These are phyloP conservation scores for Psilanteris sp. DNA, from an alignment of 1,140 invertebrate species.

Conservation along the genomic window DNA sequence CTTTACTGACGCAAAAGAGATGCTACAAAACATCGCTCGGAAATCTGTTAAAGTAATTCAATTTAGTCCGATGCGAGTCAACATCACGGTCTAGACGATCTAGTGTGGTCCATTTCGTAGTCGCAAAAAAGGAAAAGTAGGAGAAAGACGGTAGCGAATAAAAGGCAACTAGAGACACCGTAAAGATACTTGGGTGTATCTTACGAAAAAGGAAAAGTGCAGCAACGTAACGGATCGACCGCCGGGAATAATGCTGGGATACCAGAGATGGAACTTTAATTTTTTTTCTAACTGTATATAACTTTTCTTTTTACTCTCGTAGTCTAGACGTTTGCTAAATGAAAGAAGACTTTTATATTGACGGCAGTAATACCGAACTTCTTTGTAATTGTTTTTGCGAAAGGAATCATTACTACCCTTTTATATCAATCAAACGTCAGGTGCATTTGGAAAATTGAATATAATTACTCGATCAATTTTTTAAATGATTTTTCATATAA, in stretches of 20 bases:
- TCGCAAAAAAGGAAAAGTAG: conserved; percentile 33
- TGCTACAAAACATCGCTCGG: conserved; percentile 34
- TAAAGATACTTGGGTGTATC: conserved; percentile 53
- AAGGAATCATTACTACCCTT: conserved; percentile 21
- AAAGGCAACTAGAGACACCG: conserved; percentile 53
- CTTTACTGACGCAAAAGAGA: conserved; percentile 20
- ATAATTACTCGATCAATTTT: conserved; percentile 8
- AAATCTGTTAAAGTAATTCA: conserved; percentile 55
- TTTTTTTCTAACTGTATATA: conserved; percentile 46
- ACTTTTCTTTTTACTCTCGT: conserved; percentile 32
- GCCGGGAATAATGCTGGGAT: conserved; percentile 45
- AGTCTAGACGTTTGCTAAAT: conserved; percentile 48
- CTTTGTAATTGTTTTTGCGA: conserved; percentile 45
- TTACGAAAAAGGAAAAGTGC: conserved; percentile 33
- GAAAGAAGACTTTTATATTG: conserved; percentile 54
- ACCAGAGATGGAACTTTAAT: conserved; percentile 50
- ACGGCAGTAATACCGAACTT: conserved; percentile 22
- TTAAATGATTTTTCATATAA: conserved; percentile 1
- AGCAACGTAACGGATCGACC: conserved; percentile 48
- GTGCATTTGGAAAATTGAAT: neutral
- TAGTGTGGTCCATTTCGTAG: conserved; percentile 58
- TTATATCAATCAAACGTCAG: conserved; percentile 8
- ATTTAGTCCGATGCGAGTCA: conserved; percentile 49
- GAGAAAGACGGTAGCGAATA: conserved; percentile 31
- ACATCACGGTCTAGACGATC: conserved; percentile 47